These are phyloP conservation scores for Sebastiscus albofasciatus DNA, from an alignment of 2,797 vertebrate species.

Conservation along the genomic window DNA sequence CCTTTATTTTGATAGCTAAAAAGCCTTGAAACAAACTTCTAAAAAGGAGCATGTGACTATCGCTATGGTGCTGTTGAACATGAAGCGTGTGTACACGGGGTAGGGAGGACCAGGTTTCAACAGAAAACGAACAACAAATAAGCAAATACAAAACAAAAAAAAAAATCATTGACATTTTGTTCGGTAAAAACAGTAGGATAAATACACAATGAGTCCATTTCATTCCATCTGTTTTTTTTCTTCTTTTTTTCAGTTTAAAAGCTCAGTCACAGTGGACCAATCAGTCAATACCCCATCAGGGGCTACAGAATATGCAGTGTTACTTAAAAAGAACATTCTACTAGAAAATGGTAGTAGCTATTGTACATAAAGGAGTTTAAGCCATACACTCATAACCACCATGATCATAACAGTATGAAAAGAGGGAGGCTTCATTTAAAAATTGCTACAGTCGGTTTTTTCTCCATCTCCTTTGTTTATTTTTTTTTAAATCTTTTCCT, in stretches of 20 bases:
- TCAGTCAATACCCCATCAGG: constrained; percentile 76
- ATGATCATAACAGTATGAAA: constrained; percentile 78
- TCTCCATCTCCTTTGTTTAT: constrained; percentile 62
- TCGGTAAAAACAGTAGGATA: constrained; percentile 89
- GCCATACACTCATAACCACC: constrained; percentile 80
- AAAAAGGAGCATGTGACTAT: constrained; percentile 63
- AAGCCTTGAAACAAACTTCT: constrained; percentile 70
- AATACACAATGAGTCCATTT: constrained; percentile 86
- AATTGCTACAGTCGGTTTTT: constrained; percentile 81
- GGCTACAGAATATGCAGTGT: constrained; percentile 77
- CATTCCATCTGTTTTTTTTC: constrained; percentile 65
- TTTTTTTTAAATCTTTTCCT: constrained; percentile 64
- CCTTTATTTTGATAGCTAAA: constrained; percentile 81
- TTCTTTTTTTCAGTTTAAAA: constrained; percentile 65
- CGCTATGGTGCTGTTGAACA: constrained; percentile 77
- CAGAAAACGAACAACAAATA: constrained; percentile 65
- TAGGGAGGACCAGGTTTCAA: constrained; percentile 73
- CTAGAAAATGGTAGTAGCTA: constrained; percentile 86
- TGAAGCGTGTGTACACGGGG: constrained; percentile 75
- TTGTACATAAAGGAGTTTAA: constrained; percentile 79
- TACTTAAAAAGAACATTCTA: constrained; percentile 85
- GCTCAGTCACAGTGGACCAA: constrained; percentile 77
- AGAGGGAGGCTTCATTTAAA: constrained; percentile 82
- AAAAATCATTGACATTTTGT: constrained; percentile 78
- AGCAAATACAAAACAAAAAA: constrained; percentile 75